Base-by-base conservation (phyloP, 2,797 vertebrate genomes). In the Liparis tanakae region DNA sequence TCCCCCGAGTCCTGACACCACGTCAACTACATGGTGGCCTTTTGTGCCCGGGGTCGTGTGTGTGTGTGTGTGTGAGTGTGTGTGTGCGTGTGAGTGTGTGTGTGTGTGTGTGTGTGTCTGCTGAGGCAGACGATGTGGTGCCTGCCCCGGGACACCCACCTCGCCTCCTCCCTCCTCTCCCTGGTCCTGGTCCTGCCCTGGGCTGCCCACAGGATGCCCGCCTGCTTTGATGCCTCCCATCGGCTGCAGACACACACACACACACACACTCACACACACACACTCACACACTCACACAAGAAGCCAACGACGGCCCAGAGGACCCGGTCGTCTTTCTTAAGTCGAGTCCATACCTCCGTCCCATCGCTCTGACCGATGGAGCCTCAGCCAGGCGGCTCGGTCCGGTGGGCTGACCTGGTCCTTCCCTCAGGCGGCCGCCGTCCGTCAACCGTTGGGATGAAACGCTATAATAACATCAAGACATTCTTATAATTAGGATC, bases 141-240 rank as follows among this genome's bases (percentile, higher is more conserved):
- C 88, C 88, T 88, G 75, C 83, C 53, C n/a, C 30, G 67, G 91
- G 87, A 92, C 91, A 93, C 90, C 92, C 92, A 93, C 90, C 51
- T 91, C 73, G 90, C 72, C 70, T 83, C 80, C 63, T 85, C 80
- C 80, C 72, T 80, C 65, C 74, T 77, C 80, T 84, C 83, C 20
- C 60, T 82, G 84, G 87, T 84, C 20, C 60, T 82, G 84, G 87
- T 84, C 88, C 88, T 89, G 86, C 91, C 88, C 87, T 87, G 91
- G 87, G 88, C 76, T 85, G 87, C 90, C 91, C 92, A 93, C 92
- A 93, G 92, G 91, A 92, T 92, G 88, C 75, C 50, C 1, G 50
- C 53, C 44, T 64, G 78, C 90, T 93, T 93, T 93, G 90, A 92
- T 89, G 83, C 85, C 70, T 81, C 76, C 83, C 70, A 76, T 89